A percentile compares a stretch with the other conserved stretches of the same genome.
Evolutionary conservation across 2,113 vertebrate genomes (phyloP).

Genomic region (Sminthopsis crassicaudata): DNA sequence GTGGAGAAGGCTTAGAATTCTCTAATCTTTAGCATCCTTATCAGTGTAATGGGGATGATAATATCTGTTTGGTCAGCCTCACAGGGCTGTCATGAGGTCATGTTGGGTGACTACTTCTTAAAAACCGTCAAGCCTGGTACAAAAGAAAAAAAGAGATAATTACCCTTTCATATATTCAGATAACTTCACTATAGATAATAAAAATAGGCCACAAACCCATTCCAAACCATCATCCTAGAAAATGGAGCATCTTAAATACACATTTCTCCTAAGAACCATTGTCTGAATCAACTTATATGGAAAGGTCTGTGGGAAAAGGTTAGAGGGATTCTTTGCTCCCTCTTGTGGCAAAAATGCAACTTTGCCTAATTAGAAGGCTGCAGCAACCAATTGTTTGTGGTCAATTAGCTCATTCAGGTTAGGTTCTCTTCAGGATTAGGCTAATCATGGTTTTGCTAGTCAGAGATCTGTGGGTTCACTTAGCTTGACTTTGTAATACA

Average conservation of each 20-base stretch:
- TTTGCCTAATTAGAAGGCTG: background rate
- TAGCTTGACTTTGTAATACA: background rate
- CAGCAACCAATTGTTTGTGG: accelerated
- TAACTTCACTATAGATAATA: background rate
- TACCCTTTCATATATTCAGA: background rate
- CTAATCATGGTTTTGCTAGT: background rate
- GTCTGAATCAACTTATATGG: conserved; percentile 10
- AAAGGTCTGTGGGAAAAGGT: conserved; percentile 3
- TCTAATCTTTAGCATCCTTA: background rate
- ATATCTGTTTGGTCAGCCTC: background rate
- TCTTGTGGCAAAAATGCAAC: conserved; percentile 76
- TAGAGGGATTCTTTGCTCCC: conserved; percentile 76
- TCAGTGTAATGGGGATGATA: background rate
- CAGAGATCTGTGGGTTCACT: background rate
- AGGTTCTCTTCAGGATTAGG: background rate
- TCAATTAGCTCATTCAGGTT: background rate
- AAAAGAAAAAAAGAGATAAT: background rate
- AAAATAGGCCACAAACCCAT: background rate
- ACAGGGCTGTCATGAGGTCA: background rate
- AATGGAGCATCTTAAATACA: accelerated
- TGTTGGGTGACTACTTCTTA: background rate
- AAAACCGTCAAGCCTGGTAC: background rate
- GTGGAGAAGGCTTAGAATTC: background rate
- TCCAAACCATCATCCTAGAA: background rate
- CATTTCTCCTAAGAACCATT: background rate